Evolutionary conservation across 1,140 invertebrate species (phyloP).

Genomic region (Kradibia gibbosae): DNA sequence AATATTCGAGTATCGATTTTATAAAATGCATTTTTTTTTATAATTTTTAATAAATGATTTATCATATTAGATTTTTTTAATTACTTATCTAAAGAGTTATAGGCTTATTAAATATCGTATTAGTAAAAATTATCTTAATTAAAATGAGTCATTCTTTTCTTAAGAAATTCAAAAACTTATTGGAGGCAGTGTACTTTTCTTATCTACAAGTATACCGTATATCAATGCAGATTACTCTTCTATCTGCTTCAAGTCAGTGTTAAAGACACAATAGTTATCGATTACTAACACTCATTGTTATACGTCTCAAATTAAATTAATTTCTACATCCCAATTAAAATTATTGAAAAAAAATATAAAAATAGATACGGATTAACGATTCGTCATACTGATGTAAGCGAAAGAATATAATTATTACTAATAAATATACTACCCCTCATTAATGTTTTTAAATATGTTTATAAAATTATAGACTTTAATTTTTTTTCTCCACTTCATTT

Average conservation of each 20-base stretch:
- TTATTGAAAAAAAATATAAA: background rate
- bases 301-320: background rate
- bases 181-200: background rate
- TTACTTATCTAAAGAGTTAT: too few species aligned
- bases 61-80: too few species aligned
- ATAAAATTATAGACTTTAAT: too few species aligned
- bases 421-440: too few species aligned
- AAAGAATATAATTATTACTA: too few species aligned
- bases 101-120: too few species aligned
- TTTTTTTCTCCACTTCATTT: too few species aligned
- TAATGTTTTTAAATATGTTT: too few species aligned
- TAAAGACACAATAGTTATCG: background rate
- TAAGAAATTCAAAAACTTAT: slow-evolving; percentile 6
- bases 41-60: too few species aligned
- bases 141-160: background rate
- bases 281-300: background rate
- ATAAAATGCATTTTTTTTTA: too few species aligned
- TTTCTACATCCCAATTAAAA: background rate
- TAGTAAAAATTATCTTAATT: background rate
- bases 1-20: too few species aligned
- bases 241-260: background rate
- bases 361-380: background rate
- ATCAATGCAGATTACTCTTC: background rate
- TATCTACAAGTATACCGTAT: slow-evolving; percentile 11
- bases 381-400: too few species aligned